A percentile compares a stretch with the other conserved stretches of the same genome.
These are phyloP conservation scores for Elysia crispata DNA, from an alignment of 2,888 invertebrate genomes.

Conservation along the genomic window DNA sequence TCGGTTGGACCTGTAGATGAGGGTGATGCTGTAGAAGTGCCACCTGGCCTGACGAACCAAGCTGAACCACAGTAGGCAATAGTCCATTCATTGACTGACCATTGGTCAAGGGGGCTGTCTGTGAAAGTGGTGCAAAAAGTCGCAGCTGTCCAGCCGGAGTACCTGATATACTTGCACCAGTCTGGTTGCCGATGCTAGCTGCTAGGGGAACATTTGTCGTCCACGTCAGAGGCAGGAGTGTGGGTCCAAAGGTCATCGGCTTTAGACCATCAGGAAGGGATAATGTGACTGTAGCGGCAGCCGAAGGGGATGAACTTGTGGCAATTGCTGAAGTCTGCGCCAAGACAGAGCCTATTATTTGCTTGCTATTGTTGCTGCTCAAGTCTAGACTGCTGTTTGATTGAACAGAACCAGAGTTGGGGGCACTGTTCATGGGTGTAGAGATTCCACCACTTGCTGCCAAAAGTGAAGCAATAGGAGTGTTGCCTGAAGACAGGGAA, in stretches of 20 bases:
- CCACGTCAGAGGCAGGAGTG: conserved; percentile 21
- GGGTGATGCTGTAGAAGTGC: conserved; percentile 40
- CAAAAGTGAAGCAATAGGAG: not conserved
- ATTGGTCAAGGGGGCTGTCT: conserved; percentile 25
- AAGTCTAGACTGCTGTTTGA: too few species aligned
- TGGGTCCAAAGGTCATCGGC: conserved; percentile 21
- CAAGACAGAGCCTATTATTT: not conserved
- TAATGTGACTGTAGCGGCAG: not conserved
- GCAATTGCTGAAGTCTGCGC: not conserved
- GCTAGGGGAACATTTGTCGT: not conserved
- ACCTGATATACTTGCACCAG: not conserved
- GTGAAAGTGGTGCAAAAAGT: conserved; percentile 24
- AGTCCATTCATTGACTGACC: conserved; percentile 26
- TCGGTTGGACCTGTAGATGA: conserved; percentile 12
- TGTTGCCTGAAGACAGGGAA: too few species aligned
- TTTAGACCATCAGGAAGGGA: conserved; percentile 9
- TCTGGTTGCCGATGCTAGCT: not conserved
- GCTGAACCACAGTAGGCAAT: conserved; percentile 43
- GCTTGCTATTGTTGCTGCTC: too few species aligned
- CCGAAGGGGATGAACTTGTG: not conserved
- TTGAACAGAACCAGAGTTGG: too few species aligned
- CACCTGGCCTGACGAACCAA: conserved; percentile 38
- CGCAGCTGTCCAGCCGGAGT: conserved; percentile 17
- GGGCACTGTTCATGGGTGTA: not conserved
- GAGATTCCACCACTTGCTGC: not conserved